Evolutionary conservation across 1,140 invertebrate species (phyloP), one percentile per base, ranked within the genome.

Genomic region (Orchestia grillus): DNA sequence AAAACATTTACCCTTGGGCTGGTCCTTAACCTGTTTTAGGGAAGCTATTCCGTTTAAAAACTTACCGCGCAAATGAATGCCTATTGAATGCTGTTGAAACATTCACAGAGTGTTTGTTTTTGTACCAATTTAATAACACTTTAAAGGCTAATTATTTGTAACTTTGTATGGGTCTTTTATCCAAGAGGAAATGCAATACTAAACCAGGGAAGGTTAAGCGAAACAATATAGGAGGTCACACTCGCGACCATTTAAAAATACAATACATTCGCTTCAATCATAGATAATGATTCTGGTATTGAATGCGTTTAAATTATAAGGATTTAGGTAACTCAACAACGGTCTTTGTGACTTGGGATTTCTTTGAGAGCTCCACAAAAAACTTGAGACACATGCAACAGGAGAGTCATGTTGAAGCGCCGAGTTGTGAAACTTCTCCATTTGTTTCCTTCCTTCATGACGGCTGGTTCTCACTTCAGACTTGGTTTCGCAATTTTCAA

Each of bases 1-100:
- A n/a, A 45, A 94, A n/a, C 11, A 36, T 40, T 44, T 45, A 94
- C 92, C 92, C 92, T 94, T 94, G 92, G 40, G 43, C 40, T 28
- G 19, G 44, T 45, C 92, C 92, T 94, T 94, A 94, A 94, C 92
- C 92, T 47, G 44, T 44, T 45, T 94, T 94, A 42, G 41, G 28
- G 15, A 44, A 42, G 88, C 36, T 36, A 42, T 90, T 90, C 43
- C 3, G 43, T 42, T 90, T 41, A 1, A 15, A 40, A 87, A 42
- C 36, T 77, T 23, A 36, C 28, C 62, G 1, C 62, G 28, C 62
- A 36, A 15, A 36, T 36, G 62, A 77, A 8, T 77, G 62, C 36
- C 15, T 77, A 19, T 8, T 23, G 11, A 77, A 77, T 77, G 11
- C 62, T 77, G 62, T 23, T 23, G 62, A 77, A 77, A 77, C 62